Conservation (phyloP, 2,888 invertebrate species). For the Tuberolachnus salignus region DNA sequence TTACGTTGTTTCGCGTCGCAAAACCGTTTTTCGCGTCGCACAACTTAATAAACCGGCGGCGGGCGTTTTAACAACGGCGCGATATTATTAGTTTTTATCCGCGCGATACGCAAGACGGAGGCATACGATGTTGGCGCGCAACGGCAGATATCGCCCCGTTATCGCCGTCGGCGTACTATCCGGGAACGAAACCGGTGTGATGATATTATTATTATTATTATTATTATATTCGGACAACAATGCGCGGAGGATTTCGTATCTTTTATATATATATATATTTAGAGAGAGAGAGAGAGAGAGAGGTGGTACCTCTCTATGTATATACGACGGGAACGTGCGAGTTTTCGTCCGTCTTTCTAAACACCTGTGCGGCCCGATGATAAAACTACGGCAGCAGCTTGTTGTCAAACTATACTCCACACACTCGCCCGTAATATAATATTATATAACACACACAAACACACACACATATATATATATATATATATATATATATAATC, state of each 20-base stretch:
- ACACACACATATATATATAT: too few relatives aligned
- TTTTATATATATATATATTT: too few relatives aligned
- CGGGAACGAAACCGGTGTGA: not conserved
- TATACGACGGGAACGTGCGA: not conserved
- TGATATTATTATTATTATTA: not conserved
- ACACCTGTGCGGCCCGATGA: not conserved
- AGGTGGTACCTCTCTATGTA: too few relatives aligned
- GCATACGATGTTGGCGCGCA: too few relatives aligned
- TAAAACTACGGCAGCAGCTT: not conserved
- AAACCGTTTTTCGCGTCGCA: conserved; percentile 29
- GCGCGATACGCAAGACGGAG: too few relatives aligned
- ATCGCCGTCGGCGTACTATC: not conserved
- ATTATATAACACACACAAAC: too few relatives aligned
- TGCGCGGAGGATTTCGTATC: not conserved
- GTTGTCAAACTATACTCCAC: conserved; percentile 12
- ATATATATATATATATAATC: too few relatives aligned
- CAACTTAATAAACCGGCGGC: conserved; percentile 28
- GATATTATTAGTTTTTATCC: conserved; percentile 29
- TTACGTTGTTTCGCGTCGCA: conserved; percentile 20
- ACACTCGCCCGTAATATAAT: not conserved
- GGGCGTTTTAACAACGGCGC: conserved; percentile 19
- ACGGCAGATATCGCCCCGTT: too few relatives aligned
- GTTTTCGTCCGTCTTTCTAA: not conserved
- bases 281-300: too few relatives aligned
- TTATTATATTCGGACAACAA: not conserved